Conservation (phyloP, 2,888 invertebrate genomes). For the Masnerella sp. region DNA sequence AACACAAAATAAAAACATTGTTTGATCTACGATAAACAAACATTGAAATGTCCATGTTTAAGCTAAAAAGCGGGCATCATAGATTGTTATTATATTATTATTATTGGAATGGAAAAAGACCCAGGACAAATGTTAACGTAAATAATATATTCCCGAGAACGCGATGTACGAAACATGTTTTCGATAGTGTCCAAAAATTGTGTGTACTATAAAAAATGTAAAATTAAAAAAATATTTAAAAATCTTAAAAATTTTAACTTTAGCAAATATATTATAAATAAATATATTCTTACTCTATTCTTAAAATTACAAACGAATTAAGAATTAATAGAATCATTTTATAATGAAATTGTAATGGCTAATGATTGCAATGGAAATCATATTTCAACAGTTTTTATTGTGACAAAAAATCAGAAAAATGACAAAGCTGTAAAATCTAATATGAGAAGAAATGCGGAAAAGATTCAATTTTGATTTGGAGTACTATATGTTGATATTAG, state of each 20-base stretch:
- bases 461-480: conserved; percentile 1
- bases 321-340: conserved; percentile 28
- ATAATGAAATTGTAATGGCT: conserved; percentile 28
- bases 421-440: not conserved
- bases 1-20: conserved; percentile 21
- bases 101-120: conserved; percentile 19
- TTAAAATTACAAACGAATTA: conserved; percentile 37
- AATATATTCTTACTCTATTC: conserved; percentile 49
- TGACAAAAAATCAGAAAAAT: conserved; percentile 2
- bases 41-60: conserved; percentile 36
- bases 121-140: conserved; percentile 32
- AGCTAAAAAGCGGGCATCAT: conserved; percentile 31
- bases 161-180: conserved; percentile 25
- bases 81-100: too few relatives aligned
- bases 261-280: conserved; percentile 49
- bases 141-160: conserved; percentile 11
- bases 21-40: conserved; percentile 2
- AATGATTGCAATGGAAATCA: conserved; percentile 29
- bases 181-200: conserved; percentile 44
- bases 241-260: conserved; percentile 48
- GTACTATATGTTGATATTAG: not conserved
- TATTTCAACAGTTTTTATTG: conserved; percentile 13
- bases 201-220: conserved; percentile 43
- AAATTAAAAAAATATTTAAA: conserved; percentile 34
- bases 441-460: conserved; percentile 3